A percentile compares a stretch with the other conserved stretches of the same genome.
Conservation (phyloP, 2,113 vertebrate species). For the Lonchura striata region DNA sequence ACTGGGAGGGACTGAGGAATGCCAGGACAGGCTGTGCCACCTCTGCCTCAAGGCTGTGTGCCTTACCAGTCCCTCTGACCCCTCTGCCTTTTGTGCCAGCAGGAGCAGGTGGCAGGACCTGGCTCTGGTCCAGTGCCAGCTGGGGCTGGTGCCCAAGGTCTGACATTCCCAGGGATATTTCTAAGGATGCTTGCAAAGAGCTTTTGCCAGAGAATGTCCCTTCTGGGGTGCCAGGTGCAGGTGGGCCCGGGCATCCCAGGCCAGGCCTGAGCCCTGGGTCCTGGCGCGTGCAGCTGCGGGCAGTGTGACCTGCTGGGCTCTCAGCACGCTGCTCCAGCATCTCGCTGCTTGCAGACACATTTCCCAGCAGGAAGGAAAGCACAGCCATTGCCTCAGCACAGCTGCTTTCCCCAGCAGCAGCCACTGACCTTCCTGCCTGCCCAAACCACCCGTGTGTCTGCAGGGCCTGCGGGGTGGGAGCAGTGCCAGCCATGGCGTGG, state of each 20-base stretch:
- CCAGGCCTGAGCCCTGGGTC: too few relatives aligned
- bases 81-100: not conserved
- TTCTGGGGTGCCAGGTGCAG: not conserved
- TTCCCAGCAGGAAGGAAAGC: not conserved
- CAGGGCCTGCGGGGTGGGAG: not conserved
- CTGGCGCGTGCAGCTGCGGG: not conserved
- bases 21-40: not conserved
- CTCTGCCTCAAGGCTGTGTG: not conserved
- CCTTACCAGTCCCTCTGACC: not conserved
- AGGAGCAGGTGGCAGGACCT: not conserved
- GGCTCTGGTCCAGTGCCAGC: not conserved
- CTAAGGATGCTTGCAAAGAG: not conserved
- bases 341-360: not conserved
- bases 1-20: not conserved
- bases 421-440: not conserved
- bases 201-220: not conserved
- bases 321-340: not conserved
- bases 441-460: not conserved
- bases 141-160: not conserved
- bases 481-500: fast-evolving
- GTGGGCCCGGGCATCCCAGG: not conserved
- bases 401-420: not conserved
- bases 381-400: not conserved
- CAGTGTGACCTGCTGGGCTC: not conserved
- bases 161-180: not conserved